Evolutionary conservation across 2,888 invertebrate genomes (phyloP), one percentile per base, ranked within the genome.

Genomic region (Ophion costatus): DNA sequence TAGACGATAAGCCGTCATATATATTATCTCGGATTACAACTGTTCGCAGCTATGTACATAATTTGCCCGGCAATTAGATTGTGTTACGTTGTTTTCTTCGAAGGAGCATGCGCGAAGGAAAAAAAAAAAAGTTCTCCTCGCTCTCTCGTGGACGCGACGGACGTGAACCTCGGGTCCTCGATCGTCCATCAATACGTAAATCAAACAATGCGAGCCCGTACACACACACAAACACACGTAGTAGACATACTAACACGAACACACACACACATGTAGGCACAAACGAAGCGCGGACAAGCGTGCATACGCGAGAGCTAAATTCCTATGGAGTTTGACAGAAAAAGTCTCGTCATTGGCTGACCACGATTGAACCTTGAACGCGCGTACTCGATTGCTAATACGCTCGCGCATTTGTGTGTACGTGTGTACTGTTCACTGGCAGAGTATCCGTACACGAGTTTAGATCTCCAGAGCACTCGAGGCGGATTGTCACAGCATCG

Each of bases 361-460:
- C 76, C 79, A 73, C 79, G 66, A 66, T 56, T 73, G 57, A 69
- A 82, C 85, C 85, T 85, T 74, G 85, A 85, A 71, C 67, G 64
- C 66, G 61, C 51, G 64, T 64, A 63, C 66, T 82, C 64, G 56
- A 42, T 75, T 78, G 81, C 56, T 75, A 69, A 73, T 63, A 73
- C 59, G 45, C 22, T n/a, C 57, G 11, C 2, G 20, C n/a, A 29
- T 67, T n/a, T 29, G n/a, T 61, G 57, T 61, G 45, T 56, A 17
- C 29, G 29, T 67, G 57, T 70, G 3, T 14, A 45, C 45, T 20
- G 45, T 59, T 45, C 45, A 6, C 56, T 69, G 45, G 51, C 66
- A 57, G 33, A 59, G 56, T 29, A 80, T 80, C 74, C 38, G 64
- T 59, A 57, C 56, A 24, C 57, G 57, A 51, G 61, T 64, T 24